Evolutionary conservation across 1,140 invertebrate species (phyloP), one percentile per base, ranked within the genome.

Genomic region (Anagrus nilaparvatae): DNA sequence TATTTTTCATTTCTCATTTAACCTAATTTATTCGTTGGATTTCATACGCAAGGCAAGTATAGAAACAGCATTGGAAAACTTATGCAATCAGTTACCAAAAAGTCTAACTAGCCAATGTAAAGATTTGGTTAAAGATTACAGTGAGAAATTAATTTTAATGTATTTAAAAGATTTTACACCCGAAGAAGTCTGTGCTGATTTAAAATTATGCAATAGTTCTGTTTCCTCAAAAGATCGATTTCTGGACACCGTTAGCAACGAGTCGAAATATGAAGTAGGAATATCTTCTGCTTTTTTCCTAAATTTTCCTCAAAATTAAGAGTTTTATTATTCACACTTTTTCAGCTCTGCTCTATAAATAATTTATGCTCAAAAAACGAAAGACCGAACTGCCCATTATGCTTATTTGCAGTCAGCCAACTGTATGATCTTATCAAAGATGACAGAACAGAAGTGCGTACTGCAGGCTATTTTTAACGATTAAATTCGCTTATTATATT

Each of bases 271-370:
- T n/a, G n/a, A n/a, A n/a, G n/a, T n/a, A n/a, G n/a, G n/a, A n/a
- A n/a, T n/a, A n/a, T n/a, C n/a, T n/a, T n/a, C n/a, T n/a, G n/a
- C n/a, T n/a, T n/a, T n/a, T n/a, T n/a, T 92, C 28, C 86, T 87
- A 7, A 44, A 57, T 5, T 65, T 73, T 5, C 56, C 90, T 13
- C 61, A 69, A 46, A 58, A 58, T 1, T 67, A 82, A 51, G 94
- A n/a, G n/a, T n/a, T n/a, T n/a, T n/a, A n/a, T n/a, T 90, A 92
- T 60, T 70, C 93, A 8, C 67, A 82, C 13, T 70, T 73, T 43
- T 89, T 89, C 56, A 82, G 82, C 10, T 75, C 81, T 56, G 79
- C 78, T n/a, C 55, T 89, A 29, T 74, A 88, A 46, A 78, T 82
- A 23, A 55, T 90, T 42, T 59, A 91, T 9, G 78, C 77, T n/a